Evolutionary conservation across 2,888 invertebrate species (phyloP), one percentile per base, ranked within the genome.

Genomic region (Villa cingulata): DNA sequence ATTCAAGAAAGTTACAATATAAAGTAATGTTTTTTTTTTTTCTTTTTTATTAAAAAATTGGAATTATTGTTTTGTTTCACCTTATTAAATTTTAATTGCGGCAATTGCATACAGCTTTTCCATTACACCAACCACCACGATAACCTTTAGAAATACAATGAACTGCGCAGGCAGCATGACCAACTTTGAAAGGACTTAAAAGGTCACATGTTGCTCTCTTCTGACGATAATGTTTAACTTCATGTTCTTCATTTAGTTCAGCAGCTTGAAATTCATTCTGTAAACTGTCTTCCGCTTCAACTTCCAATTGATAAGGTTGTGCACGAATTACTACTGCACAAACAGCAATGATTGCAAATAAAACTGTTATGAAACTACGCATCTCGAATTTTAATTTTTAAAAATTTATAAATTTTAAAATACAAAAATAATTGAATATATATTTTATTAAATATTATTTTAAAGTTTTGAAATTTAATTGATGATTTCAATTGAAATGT

Each of bases 161-260:
- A 9, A 56, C 55, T 15, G 61, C 65, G 54, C 65, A 66, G 36
- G 63, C 63, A 10, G 63, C 55, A 51, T 65, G 58, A 36, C 62
- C 62, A 6, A 64, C 40, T 2, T 47, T 47, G n/a, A 50, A 48
- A 1, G 42, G 37, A 45, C 61, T 58, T 15, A 63, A 47, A 2
- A 66, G 55, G 52, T 65, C 66, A 48, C 66, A 66, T 9, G 66
- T 65, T 9, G 59, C 57, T 51, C 66, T 49, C 50, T 57, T 62
- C 2, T 55, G 56, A 38, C 61, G 48, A 12, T 16, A n/a, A 38
- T 49, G 48, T n/a, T n/a, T n/a, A n/a, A n/a, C n/a, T 7, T 29
- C 37, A 32, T 32, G 29, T 1, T 32, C 1, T 32, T 12, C 29
- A 5, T 3, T 6, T 23, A 7, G 23, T 23, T 23, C 23, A 23